phyloP scores from a whole-genome alignment of 2,888 invertebrate species.

The Papilio demoleus region DNA sequence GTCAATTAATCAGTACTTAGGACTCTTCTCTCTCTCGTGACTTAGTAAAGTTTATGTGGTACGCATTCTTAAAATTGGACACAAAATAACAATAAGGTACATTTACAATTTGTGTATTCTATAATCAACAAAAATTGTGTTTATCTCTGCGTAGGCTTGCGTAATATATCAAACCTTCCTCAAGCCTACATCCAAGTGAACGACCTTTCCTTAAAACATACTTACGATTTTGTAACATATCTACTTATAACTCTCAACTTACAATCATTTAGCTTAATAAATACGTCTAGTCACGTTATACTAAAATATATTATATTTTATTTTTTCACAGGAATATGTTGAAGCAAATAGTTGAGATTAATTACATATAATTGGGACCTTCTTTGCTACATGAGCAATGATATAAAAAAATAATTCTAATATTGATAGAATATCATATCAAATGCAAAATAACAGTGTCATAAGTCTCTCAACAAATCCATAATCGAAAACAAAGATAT shows the following conservation, averaged over 20 bases:
- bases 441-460: not conserved
- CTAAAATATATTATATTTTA: not conserved
- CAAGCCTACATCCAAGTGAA: not conserved
- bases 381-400: too few species aligned
- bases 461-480: not conserved
- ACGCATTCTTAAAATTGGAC: not conserved
- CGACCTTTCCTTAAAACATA: constrained; percentile 1
- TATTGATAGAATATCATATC: too few species aligned
- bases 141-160: not conserved
- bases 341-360: too few species aligned
- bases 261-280: not conserved
- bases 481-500: not conserved
- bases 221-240: constrained; percentile 11
- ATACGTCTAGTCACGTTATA: not conserved
- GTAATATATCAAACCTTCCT: not conserved
- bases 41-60: not conserved
- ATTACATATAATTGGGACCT: too few species aligned
- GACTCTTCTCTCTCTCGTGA: not conserved
- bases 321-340: not conserved
- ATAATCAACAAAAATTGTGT: not conserved
- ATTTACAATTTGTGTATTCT: not conserved
- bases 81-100: not conserved
- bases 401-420: too few species aligned
- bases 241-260: not conserved
- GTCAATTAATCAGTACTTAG: not conserved